Conservation (phyloP, 2,113 vertebrate genomes). For the Myotis lucifugus region DNA sequence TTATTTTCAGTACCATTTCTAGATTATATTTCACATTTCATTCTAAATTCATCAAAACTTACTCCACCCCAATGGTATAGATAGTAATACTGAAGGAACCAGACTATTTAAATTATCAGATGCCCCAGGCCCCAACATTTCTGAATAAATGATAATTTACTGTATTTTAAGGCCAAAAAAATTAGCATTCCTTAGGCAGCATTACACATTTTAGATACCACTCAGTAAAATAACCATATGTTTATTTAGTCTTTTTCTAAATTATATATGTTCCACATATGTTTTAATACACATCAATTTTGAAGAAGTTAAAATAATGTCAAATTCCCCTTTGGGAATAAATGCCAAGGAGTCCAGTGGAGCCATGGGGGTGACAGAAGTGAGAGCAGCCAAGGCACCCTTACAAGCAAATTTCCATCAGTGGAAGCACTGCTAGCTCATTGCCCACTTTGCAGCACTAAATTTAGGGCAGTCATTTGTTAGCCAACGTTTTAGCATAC, state of each 20-base stretch:
- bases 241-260: neutral
- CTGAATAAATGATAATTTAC: constrained; percentile 27
- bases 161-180: constrained; percentile 1
- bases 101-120: constrained; percentile 40
- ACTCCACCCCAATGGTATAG: neutral
- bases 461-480: constrained; percentile 47
- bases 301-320: constrained; percentile 6
- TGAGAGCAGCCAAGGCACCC: neutral
- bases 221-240: neutral
- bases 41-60: constrained; percentile 46
- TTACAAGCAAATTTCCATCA: neutral
- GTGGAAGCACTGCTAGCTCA: neutral
- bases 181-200: neutral
- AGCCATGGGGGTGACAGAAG: neutral
- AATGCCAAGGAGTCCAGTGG: neutral
- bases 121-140: neutral
- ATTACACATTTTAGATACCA: neutral
- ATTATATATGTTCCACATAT: neutral
- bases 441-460: neutral
- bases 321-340: neutral
- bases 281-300: neutral
- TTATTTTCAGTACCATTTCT: constrained; percentile 40
- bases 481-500: neutral
- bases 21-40: neutral
- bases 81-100: constrained; percentile 14